Evolutionary conservation across 2,797 vertebrate species (phyloP).

Genomic region (Leucoraja ocellata): DNA sequence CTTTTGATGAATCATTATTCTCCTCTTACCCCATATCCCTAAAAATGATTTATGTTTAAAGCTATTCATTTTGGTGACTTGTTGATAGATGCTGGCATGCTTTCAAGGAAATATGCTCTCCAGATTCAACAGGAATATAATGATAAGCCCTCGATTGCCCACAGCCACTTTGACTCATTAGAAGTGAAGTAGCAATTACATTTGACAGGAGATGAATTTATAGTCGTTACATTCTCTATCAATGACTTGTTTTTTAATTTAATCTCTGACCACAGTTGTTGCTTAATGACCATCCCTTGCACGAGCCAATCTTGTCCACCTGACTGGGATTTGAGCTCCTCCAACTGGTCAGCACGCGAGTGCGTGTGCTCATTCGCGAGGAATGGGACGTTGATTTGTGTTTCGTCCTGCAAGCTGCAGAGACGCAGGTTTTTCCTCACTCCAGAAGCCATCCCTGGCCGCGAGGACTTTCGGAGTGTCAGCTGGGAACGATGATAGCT

Average conservation of each 20-base stretch:
- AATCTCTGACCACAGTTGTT: neutral
- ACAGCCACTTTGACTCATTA: neutral
- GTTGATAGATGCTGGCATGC: neutral
- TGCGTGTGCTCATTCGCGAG: neutral
- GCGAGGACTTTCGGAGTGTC: neutral
- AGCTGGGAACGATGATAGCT: neutral
- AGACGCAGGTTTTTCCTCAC: neutral
- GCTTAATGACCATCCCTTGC: neutral
- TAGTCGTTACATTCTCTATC: neutral
- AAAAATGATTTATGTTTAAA: neutral
- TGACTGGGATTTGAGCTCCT: neutral
- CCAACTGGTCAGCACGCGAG: too few relatives aligned
- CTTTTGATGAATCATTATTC: too few relatives aligned
- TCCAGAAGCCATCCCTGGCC: neutral
- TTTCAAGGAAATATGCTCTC: neutral
- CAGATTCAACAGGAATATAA: neutral
- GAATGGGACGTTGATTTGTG: too few relatives aligned
- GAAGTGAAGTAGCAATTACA: conserved; percentile 9
- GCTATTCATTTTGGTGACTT: neutral
- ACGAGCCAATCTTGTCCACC: neutral
- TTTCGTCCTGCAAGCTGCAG: neutral
- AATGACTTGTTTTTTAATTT: neutral
- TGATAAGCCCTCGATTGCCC: neutral
- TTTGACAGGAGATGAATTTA: conserved; percentile 9
- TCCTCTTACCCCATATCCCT: neutral